A percentile compares a stretch with the other conserved stretches of the same genome.
Evolutionary conservation across 2,888 invertebrate genomes (phyloP).

Genomic region (Blastobasis lacticolella): DNA sequence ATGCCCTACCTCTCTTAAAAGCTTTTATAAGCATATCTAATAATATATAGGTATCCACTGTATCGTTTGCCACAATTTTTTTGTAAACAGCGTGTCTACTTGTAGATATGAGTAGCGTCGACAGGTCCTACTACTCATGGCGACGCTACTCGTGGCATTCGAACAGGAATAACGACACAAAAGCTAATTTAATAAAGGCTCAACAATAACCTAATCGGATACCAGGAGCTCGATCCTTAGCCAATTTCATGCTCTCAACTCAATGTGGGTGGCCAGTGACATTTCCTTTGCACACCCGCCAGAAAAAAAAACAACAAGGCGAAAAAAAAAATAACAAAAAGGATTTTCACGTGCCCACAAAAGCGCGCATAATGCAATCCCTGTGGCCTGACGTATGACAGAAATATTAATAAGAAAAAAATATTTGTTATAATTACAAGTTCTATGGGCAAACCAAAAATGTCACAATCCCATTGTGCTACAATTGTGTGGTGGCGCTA

Average conservation of each 20-base stretch:
- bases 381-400: constrained; percentile 45
- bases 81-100: too few relatives aligned
- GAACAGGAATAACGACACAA: not conserved
- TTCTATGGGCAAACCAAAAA: constrained; percentile 26
- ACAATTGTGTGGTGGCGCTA: constrained; percentile 62
- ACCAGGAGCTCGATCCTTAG: constrained; percentile 34
- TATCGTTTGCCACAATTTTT: too few relatives aligned
- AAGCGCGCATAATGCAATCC: constrained; percentile 40
- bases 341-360: constrained; percentile 15
- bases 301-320: constrained; percentile 14
- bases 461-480: constrained; percentile 54
- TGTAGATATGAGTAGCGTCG: not conserved
- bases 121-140: too few relatives aligned
- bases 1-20: too few relatives aligned
- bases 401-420: not conserved
- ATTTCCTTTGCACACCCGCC: constrained; percentile 17
- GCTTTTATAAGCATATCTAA: too few relatives aligned
- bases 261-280: constrained; percentile 45
- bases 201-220: constrained; percentile 21
- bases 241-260: constrained; percentile 39
- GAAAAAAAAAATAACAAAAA: constrained; percentile 10
- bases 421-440: too few relatives aligned
- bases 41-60: too few relatives aligned
- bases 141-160: not conserved
- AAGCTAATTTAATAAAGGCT: not conserved